Conservation (phyloP, 23 tunicate genomes). For the Styela clava region DNA sequence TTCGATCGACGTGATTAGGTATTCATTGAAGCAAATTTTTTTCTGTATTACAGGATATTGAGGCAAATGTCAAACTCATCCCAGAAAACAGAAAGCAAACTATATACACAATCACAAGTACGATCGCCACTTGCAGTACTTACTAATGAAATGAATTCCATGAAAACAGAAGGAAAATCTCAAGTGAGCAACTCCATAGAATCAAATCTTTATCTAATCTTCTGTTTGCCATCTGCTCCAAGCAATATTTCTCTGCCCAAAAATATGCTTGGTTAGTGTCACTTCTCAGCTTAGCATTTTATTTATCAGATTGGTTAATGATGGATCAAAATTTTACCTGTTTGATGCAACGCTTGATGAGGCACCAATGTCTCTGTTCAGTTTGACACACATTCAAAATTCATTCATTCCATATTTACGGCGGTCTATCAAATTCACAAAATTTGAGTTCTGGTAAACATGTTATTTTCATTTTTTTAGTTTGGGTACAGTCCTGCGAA, state of each 20-base stretch:
- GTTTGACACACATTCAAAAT: not conserved
- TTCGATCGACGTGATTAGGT: too few species aligned
- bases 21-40: too few species aligned
- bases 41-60: not conserved
- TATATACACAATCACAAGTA: not conserved
- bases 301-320: not conserved
- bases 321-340: not conserved
- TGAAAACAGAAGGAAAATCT: not conserved
- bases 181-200: not conserved
- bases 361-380: not conserved
- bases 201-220: not conserved
- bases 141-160: not conserved
- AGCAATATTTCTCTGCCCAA: not conserved
- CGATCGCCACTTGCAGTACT: slow-evolving; percentile 17
- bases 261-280: too few species aligned
- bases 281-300: too few species aligned
- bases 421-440: too few species aligned
- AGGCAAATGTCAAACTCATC: not conserved
- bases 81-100: not conserved
- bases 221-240: not conserved
- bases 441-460: too few species aligned
- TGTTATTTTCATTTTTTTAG: not conserved
- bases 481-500: not conserved
- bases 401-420: too few species aligned
- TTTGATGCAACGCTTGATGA: not conserved